These are phyloP conservation scores for Aurelia aurita DNA, from an alignment of 30 jellyfish, hydroid and myxozoan genomes.

Conservation along the genomic window DNA sequence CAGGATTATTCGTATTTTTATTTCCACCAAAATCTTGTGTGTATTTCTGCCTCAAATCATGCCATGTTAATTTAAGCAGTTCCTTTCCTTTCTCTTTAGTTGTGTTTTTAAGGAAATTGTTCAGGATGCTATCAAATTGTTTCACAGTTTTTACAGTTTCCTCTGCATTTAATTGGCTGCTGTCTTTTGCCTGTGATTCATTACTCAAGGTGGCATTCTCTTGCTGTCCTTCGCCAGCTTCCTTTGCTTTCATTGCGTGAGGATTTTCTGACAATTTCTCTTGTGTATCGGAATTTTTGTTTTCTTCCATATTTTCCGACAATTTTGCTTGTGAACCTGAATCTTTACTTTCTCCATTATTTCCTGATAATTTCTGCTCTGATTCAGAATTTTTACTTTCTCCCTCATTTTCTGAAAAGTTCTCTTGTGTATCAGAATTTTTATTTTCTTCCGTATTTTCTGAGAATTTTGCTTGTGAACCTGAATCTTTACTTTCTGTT, in stretches of 20 bases:
- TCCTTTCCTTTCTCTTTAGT: conserved; percentile 36
- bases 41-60: conserved; percentile 51
- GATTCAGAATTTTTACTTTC: too few species aligned
- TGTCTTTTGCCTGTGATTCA: too few species aligned
- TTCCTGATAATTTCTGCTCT: too few species aligned
- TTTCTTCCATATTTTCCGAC: not conserved
- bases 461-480: not conserved
- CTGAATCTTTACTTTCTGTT: not conserved
- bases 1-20: not conserved
- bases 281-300: not conserved
- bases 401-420: too few species aligned
- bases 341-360: too few species aligned
- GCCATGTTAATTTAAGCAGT: conserved; percentile 62
- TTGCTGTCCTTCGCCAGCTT: not conserved
- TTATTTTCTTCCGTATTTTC: not conserved
- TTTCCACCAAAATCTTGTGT: not conserved
- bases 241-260: not conserved
- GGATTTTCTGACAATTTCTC: not conserved
- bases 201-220: too few species aligned
- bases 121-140: conserved; percentile 23
- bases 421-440: too few species aligned
- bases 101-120: conserved; percentile 12
- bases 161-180: too few species aligned
- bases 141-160: conserved; percentile 7
- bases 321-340: too few species aligned